Evolutionary conservation across 1,140 invertebrate genomes (phyloP).

Genomic region (Neodiprion pinetum): DNA sequence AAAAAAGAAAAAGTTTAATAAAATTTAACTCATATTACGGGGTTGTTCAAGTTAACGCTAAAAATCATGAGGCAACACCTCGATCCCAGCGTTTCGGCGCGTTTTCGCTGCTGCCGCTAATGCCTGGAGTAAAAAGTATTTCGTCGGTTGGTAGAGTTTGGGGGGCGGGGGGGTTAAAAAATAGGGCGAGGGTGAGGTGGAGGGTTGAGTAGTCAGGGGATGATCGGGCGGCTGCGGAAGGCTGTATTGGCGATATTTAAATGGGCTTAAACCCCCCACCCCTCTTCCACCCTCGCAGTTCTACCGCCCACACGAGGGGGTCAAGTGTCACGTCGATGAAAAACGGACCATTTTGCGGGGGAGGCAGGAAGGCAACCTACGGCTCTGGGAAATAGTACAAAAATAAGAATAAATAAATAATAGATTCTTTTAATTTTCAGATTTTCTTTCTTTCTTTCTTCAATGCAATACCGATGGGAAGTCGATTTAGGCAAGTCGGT

Average conservation of each 20-base stretch:
- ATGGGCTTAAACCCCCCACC: slow-evolving; percentile 48
- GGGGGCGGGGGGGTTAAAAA: too few relatives aligned
- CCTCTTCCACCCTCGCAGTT: slow-evolving; percentile 21
- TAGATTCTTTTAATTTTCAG: too few relatives aligned
- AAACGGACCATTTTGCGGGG: slow-evolving; percentile 34
- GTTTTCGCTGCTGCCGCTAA: too few relatives aligned
- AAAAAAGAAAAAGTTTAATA: too few relatives aligned
- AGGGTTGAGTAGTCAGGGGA: slow-evolving; percentile 2
- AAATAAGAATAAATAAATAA: too few relatives aligned
- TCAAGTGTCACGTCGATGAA: slow-evolving; percentile 43
- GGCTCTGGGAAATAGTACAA: too few relatives aligned
- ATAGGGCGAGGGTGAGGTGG: background rate
- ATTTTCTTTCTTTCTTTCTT: too few relatives aligned
- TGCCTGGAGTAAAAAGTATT: too few relatives aligned
- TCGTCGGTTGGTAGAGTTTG: too few relatives aligned
- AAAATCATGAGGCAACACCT: slow-evolving; percentile 44
- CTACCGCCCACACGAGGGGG: slow-evolving; percentile 31
- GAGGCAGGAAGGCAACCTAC: slow-evolving; percentile 20
- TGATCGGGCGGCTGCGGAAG: background rate
- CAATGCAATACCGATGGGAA: too few relatives aligned
- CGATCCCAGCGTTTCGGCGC: too few relatives aligned
- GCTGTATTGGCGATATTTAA: slow-evolving; percentile 51
- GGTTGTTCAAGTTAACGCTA: slow-evolving; percentile 56
- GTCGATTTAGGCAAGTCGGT: too few relatives aligned
- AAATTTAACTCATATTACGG: background rate